A percentile compares a stretch with the other conserved stretches of the same genome.
Conservation (phyloP, 2,113 vertebrate species). For the Neogobius melanostomus region DNA sequence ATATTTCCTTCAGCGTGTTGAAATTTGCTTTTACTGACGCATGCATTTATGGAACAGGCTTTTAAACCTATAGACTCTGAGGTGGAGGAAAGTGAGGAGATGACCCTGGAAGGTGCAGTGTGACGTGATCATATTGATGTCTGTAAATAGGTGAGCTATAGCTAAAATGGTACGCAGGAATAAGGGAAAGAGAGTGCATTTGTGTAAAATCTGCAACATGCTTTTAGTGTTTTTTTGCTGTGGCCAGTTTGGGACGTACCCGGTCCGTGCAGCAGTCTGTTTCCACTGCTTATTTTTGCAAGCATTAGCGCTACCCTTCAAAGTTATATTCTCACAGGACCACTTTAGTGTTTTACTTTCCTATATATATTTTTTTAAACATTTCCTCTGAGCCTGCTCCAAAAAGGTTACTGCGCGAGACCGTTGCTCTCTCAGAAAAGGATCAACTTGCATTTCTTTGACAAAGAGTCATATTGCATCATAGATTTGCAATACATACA, state of each 20-base stretch:
- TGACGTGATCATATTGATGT: too few relatives aligned
- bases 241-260: constrained; percentile 22
- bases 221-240: background rate
- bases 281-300: constrained; percentile 45
- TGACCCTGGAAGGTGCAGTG: too few relatives aligned
- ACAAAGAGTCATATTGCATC: too few relatives aligned
- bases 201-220: background rate
- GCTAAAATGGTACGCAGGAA: background rate
- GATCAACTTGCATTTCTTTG: background rate
- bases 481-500: too few relatives aligned
- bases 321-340: constrained; percentile 37
- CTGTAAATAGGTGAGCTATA: too few relatives aligned
- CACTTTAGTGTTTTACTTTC: constrained; percentile 32
- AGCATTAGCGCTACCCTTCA: constrained; percentile 36
- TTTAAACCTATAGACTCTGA: too few relatives aligned
- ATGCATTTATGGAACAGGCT: background rate
- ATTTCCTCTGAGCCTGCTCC: constrained; percentile 31
- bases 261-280: constrained; percentile 23
- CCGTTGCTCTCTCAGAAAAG: background rate
- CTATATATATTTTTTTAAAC: constrained; percentile 26
- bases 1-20: constrained; percentile 4
- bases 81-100: too few relatives aligned
- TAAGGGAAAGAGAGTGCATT: background rate
- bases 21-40: background rate
- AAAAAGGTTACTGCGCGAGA: constrained; percentile 11